Evolutionary conservation across 2,113 vertebrate species (phyloP), one percentile per base, ranked within the genome.

Genomic region (Theristicus caerulescens): DNA sequence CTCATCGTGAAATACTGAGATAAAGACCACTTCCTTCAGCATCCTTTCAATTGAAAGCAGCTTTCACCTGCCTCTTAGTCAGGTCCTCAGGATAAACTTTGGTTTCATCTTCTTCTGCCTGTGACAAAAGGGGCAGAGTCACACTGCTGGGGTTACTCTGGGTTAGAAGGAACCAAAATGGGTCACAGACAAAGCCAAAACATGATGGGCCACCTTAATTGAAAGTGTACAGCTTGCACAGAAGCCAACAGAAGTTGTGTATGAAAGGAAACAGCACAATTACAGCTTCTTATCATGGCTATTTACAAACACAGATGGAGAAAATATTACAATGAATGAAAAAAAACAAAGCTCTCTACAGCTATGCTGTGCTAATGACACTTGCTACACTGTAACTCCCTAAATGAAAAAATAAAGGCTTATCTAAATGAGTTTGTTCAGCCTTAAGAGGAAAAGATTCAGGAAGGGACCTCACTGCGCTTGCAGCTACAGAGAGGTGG

Each of bases 1-100:
- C 32, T 49, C 3, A 0, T 7, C 36, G 36, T 4, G 22, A 59
- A 52, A 46, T 1, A 15, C 27, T 13, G 34, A 65, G 36, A 10
- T 20, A 44, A 10, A 31, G 29, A 31, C 12, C 4, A 0, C 42
- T 51, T 69, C 52, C 36, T 51, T 47, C 81, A 91, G 54, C 77
- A 61, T 20, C 69, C 44, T 70, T 70, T 32, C 59, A 16, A 4
- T 0, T 22, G 29, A n/a, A 65, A 57, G 52, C 44, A 81, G 36
- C 44, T 77, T 22, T 55, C 7, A 8, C 29, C 25, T 76, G n/a
- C 58, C 40, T 70, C 54, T 61, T 18, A 11, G 3, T 31, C 47
- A 46, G 38, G 22, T 72, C n/a, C 32, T 64, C 29, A 8, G 40
- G 58, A 42, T 17, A 32, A 84, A 55, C n/a, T 69, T 67, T 1